Evolutionary conservation across 1,140 invertebrate species (phyloP).

Genomic region (Drosophila kikkawai): DNA sequence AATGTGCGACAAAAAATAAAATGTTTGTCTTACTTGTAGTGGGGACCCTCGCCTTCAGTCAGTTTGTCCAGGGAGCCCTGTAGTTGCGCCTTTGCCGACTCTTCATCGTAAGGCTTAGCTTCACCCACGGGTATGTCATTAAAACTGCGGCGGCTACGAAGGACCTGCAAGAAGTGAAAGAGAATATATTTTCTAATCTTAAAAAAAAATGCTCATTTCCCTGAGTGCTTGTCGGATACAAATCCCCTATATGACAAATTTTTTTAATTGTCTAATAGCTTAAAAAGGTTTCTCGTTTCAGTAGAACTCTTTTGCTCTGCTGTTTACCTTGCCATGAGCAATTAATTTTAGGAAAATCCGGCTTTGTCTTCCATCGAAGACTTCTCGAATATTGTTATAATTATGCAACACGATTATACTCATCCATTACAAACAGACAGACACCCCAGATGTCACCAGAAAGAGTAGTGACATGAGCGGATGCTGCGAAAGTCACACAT

Average conservation of each 20-base stretch:
- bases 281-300: no score
- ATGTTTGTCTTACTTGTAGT: constrained; percentile 58
- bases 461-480: background rate
- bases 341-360: no score
- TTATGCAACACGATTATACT: constrained; percentile 42
- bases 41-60: constrained; percentile 72
- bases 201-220: background rate
- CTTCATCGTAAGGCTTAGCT: constrained; percentile 46
- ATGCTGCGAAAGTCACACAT: constrained; percentile 30
- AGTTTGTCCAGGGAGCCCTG: constrained; percentile 69
- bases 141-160: constrained; percentile 46
- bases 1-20: background rate
- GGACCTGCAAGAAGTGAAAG: constrained; percentile 27
- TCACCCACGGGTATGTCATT: constrained; percentile 54
- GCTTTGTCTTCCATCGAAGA: background rate
- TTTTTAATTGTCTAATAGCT: background rate
- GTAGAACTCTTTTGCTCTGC: no score
- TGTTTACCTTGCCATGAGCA: background rate
- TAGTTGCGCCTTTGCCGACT: constrained; percentile 65
- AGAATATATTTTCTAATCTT: background rate
- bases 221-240: background rate
- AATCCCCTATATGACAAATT: background rate
- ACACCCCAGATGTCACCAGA: constrained; percentile 32
- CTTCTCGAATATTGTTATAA: constrained; percentile 27
- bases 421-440: constrained; percentile 30